phyloP scores from a whole-genome alignment of 64 coral and sea anemone genomes.

The Hydrozoanthus tunicans region DNA sequence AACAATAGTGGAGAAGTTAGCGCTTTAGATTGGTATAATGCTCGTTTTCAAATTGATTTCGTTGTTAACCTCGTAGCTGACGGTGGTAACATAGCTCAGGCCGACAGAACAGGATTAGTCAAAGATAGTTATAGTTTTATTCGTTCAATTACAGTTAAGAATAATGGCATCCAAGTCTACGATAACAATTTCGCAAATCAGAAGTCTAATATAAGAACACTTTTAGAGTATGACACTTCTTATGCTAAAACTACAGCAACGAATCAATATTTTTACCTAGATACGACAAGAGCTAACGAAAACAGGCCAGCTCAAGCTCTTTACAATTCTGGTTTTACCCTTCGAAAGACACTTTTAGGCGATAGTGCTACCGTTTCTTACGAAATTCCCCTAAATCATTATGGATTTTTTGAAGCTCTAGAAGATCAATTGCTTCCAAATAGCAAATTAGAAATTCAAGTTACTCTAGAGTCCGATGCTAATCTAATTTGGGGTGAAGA shows the following conservation, averaged over 20 bases:
- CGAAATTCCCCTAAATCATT: no score
- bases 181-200: background rate
- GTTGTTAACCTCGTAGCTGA: background rate
- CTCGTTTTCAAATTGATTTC: background rate
- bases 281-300: background rate
- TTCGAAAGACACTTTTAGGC: background rate
- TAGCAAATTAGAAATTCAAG: slow-evolving; percentile 17
- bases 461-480: background rate
- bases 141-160: background rate
- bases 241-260: background rate
- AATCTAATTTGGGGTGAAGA: slow-evolving; percentile 31
- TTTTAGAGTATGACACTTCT: slow-evolving; percentile 8
- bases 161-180: slow-evolving; percentile 29
- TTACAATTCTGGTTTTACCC: background rate
- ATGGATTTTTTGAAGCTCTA: background rate
- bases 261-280: slow-evolving; percentile 22
- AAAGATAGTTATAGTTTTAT: background rate
- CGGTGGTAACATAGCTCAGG: background rate
- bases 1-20: slow-evolving; percentile 2
- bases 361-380: slow-evolving; percentile 15
- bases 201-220: slow-evolving; percentile 11
- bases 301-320: background rate
- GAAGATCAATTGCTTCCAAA: background rate
- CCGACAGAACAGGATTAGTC: background rate
- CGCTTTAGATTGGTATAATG: slow-evolving; percentile 21